Conservation (phyloP, 2,888 invertebrate species). For the Aethes cnicana region DNA sequence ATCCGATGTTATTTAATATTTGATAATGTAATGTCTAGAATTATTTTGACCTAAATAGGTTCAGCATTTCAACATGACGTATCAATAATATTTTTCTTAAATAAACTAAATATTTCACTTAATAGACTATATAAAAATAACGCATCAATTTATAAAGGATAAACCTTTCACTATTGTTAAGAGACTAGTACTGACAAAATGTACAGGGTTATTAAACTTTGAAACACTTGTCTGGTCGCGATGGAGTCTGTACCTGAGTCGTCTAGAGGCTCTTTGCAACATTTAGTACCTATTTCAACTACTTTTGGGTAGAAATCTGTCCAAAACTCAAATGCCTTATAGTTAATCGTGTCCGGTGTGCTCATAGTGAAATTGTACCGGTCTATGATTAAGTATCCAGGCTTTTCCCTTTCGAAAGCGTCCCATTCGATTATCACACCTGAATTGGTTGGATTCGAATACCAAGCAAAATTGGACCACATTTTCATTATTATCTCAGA, state of each 20-base stretch:
- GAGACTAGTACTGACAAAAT: conserved; percentile 54
- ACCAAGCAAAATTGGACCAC: conserved; percentile 90
- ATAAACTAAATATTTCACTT: conserved; percentile 52
- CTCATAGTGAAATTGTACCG: conserved; percentile 89
- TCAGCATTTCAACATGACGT: conserved; percentile 37
- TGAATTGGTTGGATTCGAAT: conserved; percentile 86
- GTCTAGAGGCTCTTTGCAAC: conserved; percentile 85
- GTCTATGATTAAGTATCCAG: conserved; percentile 88
- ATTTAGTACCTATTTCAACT: conserved; percentile 86
- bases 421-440: conserved; percentile 90
- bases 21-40: conserved; percentile 13
- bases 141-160: conserved; percentile 43
- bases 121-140: conserved; percentile 77
- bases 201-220: conserved; percentile 52
- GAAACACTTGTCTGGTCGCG: conserved; percentile 43
- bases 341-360: conserved; percentile 85
- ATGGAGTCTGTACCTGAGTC: conserved; percentile 62
- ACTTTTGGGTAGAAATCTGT: conserved; percentile 91
- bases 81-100: conserved; percentile 48
- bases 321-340: conserved; percentile 91
- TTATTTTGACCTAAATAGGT: conserved; percentile 35
- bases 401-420: conserved; percentile 84
- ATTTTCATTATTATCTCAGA: conserved; percentile 91
- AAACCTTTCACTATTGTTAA: conserved; percentile 41
- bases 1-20: neutral